These are phyloP conservation scores for Epizoanthus ramosus DNA, from an alignment of 92 coral and sea anemone species.

Conservation along the genomic window DNA sequence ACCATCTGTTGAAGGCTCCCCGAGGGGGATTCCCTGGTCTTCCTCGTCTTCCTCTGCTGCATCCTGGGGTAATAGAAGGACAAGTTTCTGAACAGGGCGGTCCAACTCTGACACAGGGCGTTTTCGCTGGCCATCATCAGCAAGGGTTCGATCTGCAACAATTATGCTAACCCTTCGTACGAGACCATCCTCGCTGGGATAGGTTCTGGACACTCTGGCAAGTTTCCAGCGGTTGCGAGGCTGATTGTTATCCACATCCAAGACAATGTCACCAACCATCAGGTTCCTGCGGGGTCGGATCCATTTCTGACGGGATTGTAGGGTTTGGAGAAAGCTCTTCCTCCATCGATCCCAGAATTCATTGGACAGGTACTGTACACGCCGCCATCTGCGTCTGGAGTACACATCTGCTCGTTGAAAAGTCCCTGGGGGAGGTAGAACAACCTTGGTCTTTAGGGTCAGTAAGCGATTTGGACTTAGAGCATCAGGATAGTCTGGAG, in stretches of 20 bases:
- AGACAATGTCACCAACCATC: neutral
- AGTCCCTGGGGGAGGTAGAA: constrained; percentile 1
- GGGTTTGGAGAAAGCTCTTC: neutral
- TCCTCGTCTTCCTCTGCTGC: too few relatives aligned
- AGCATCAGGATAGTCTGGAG: constrained; percentile 20
- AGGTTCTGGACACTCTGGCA: neutral
- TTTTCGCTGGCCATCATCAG: neutral
- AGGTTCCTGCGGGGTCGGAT: neutral
- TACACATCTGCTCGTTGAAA: neutral
- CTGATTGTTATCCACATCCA: neutral
- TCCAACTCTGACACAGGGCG: constrained; percentile 33
- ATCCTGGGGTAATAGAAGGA: constrained; percentile 34
- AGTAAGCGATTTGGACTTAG: neutral
- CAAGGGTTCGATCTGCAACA: neutral
- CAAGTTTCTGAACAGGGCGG: constrained; percentile 44
- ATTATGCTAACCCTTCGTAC: neutral
- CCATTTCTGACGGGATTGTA: constrained; percentile 2
- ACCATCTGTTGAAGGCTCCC: too few relatives aligned
- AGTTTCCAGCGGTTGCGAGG: constrained; percentile 4
- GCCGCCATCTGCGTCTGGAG: neutral
- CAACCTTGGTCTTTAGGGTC: constrained; percentile 6
- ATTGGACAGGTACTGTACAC: neutral
- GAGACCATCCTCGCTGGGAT: neutral
- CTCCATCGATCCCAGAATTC: constrained; percentile 17
- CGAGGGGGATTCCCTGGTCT: too few relatives aligned